These are phyloP conservation scores for Lithosia quadra DNA, from an alignment of 2,888 invertebrate species.

Conservation along the genomic window DNA sequence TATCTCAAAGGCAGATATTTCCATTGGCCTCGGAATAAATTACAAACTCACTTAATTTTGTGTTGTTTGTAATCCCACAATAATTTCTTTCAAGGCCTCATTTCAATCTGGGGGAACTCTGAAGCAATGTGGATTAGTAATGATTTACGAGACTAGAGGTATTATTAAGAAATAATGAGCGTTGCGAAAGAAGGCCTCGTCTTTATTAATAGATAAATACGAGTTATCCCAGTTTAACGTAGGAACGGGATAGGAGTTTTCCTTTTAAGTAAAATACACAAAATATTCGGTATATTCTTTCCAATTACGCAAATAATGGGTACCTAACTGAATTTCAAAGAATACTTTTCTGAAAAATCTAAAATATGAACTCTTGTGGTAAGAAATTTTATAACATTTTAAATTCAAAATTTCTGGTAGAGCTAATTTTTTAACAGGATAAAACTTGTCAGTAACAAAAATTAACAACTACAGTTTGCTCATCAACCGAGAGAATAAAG, in stretches of 20 bases:
- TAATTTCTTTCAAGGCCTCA: conserved; percentile 69
- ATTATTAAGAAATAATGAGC: conserved; percentile 60
- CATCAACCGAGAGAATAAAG: no score
- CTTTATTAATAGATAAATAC: conserved; percentile 45
- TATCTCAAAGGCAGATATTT: conserved; percentile 62
- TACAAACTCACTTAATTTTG: conserved; percentile 70
- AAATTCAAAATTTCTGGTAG: no score
- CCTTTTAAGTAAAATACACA: conserved; percentile 13
- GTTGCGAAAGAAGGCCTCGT: conserved; percentile 40
- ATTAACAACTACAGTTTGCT: no score
- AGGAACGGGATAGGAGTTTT: conserved; percentile 21
- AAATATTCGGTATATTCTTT: conserved; percentile 16
- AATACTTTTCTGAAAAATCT: neutral
- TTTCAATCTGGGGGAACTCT: conserved; percentile 61
- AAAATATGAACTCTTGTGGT: neutral
- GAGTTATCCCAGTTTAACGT: conserved; percentile 30
- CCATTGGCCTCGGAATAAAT: conserved; percentile 66
- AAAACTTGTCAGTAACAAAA: no score
- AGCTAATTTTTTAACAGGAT: no score
- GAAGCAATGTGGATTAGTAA: conserved; percentile 58
- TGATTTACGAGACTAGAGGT: conserved; percentile 57
- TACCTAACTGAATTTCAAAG: neutral
- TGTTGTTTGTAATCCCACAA: conserved; percentile 70
- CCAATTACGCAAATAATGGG: conserved; percentile 15
- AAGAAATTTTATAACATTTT: neutral